Evolutionary conservation across 2,797 vertebrate genomes (phyloP), one percentile per base, ranked within the genome.

Genomic region (Chanos chanos): DNA sequence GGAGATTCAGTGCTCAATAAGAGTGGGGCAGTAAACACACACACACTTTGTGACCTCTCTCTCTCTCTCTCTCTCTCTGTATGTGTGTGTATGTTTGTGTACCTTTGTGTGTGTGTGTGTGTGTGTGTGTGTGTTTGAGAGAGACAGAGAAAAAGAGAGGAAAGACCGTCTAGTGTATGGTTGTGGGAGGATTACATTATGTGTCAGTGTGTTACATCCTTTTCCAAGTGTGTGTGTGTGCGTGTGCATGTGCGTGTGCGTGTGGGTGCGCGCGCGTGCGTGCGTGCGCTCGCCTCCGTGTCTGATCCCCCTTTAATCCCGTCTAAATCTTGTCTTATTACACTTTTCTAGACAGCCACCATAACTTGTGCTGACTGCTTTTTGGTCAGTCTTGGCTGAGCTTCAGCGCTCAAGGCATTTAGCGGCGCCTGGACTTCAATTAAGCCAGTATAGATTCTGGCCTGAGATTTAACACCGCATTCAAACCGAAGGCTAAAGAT

Each of bases 371-470:
- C 16, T 49, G 58, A 63, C 53, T 44, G 59, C 51, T 51, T 45
- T 34, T 65, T 73, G 66, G 57, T 45, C 44, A 48, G 61, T 22
- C 37, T 53, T 36, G 45, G 39, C 50, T 36, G 51, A 64, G 56
- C 45, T 40, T 34, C 30, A 19, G 8, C 58, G 49, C 56, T 49
- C 60, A 64, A n/a, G 62, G 21, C 68, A 55, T 66, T 70, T 67
- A 56, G 60, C 53, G 63, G 67, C 70, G 63, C 54, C 63, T 65
- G 59, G 55, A 54, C n/a, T 54, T 53, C 61, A 64, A 70, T 74
- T 66, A 64, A 67, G 43, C 67, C 56, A 37, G 50, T 33, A 67
- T 61, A 43, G 71, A 67, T 67, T 64, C 25, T 56, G 39, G 18
- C 12, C 53, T 49, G 40, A 27, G 27, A 22, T 45, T 63, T 52